Percentiles rank a stretch among this genome's conserved stretches.
Conservation (phyloP, 2,113 vertebrate genomes). For the Oreochromis tanganicae region DNA sequence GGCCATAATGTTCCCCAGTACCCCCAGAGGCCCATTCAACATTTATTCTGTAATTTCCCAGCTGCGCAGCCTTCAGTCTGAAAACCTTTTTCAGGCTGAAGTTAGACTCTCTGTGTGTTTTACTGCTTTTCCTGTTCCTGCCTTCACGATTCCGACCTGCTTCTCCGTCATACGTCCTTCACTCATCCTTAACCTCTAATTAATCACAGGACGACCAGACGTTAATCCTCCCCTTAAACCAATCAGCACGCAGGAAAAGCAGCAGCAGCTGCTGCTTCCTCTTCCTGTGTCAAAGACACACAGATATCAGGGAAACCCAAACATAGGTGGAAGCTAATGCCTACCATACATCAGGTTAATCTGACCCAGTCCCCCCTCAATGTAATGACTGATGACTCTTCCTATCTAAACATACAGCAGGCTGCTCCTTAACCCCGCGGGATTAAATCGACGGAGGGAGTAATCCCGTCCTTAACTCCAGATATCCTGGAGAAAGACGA, state of each 20-base stretch:
- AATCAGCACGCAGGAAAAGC: slow-evolving; percentile 49
- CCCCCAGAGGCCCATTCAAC: slow-evolving; percentile 38
- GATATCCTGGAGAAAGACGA: slow-evolving; percentile 2
- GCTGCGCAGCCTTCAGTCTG: neutral
- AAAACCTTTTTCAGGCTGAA: neutral
- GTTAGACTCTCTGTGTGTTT: neutral
- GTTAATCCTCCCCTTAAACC: slow-evolving; percentile 26
- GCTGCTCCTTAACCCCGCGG: slow-evolving; percentile 32
- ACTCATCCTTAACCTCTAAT: neutral
- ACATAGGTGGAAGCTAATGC: neutral
- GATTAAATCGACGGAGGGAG: slow-evolving; percentile 38
- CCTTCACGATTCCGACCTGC: neutral
- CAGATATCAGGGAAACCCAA: neutral
- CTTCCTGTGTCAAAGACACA: slow-evolving; percentile 22
- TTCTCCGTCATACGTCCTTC: neutral
- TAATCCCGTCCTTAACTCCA: slow-evolving; percentile 42
- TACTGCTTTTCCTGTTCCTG: neutral
- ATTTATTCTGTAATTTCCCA: slow-evolving; percentile 40
- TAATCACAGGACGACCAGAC: slow-evolving; percentile 11
- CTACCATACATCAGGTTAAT: slow-evolving; percentile 20
- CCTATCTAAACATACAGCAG: slow-evolving; percentile 37
- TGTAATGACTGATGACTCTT: neutral
- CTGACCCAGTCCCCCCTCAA: neutral
- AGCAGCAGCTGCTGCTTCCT: slow-evolving; percentile 55
- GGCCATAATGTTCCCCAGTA: neutral